phyloP scores from a whole-genome alignment of 2,888 invertebrate genomes.

The Therioaphis trifolii region DNA sequence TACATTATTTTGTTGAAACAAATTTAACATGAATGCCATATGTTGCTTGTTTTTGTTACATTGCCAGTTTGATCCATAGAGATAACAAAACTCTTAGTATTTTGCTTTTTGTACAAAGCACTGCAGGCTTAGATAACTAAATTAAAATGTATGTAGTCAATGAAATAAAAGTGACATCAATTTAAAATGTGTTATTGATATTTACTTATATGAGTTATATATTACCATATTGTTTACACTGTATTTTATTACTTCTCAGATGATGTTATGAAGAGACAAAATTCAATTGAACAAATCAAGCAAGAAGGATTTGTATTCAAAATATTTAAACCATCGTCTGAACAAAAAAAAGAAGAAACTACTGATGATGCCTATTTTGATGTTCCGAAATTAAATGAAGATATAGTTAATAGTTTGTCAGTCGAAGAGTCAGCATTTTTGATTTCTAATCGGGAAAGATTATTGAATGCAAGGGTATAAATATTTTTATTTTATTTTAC shows the following conservation, averaged over 20 bases:
- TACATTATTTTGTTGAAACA: no score
- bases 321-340: conserved; percentile 20
- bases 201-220: no score
- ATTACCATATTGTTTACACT: no score
- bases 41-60: no score
- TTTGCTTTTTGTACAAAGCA: no score
- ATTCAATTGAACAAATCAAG: conserved; percentile 38
- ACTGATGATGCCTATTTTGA: not conserved
- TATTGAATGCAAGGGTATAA: conserved; percentile 21
- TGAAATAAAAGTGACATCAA: no score
- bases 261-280: conserved; percentile 31
- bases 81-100: no score
- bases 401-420: not conserved
- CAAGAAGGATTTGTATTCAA: conserved; percentile 60
- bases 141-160: no score
- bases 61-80: no score
- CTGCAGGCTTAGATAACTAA: no score
- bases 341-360: not conserved
- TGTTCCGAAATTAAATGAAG: conserved; percentile 28
- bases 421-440: conserved; percentile 44
- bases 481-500: not conserved
- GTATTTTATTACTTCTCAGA: conserved; percentile 12
- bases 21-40: no score
- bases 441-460: not conserved
- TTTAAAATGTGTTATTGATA: no score